A percentile compares a stretch with the other conserved stretches of the same genome.
Evolutionary conservation across 2,888 invertebrate genomes (phyloP).

Genomic region (Sabellastarte sp.): DNA sequence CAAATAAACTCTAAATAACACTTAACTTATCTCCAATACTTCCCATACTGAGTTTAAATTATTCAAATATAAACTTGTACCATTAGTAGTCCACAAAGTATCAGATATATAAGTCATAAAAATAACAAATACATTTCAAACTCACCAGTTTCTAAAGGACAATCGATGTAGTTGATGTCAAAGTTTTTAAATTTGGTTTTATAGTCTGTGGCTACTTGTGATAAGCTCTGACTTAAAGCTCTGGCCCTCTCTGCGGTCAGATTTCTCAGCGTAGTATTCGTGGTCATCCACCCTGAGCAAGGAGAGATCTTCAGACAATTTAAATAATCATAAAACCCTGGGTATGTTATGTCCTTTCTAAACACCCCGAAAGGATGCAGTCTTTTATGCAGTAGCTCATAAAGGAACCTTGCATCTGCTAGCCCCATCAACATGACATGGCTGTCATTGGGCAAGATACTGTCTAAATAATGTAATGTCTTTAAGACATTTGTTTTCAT

Average conservation of each 20-base stretch:
- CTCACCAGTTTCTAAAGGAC: conserved; percentile 35
- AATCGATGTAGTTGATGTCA: conserved; percentile 33
- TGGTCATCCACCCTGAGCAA: conserved; percentile 62
- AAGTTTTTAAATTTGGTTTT: conserved; percentile 27
- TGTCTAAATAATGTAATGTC: conserved; percentile 49
- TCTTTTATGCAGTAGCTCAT: conserved; percentile 56
- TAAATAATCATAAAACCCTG: conserved; percentile 61
- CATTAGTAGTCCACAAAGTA: no score
- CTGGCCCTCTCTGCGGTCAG: conserved; percentile 51
- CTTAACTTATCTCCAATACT: no score
- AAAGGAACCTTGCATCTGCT: conserved; percentile 61
- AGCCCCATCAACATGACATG: conserved; percentile 61
- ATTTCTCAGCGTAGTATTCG: conserved; percentile 58
- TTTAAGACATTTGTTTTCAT: conserved; percentile 45
- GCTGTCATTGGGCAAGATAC: conserved; percentile 58
- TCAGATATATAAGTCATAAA: not conserved
- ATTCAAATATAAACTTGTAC: no score
- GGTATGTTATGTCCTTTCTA: conserved; percentile 60
- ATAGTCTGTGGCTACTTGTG: conserved; percentile 33
- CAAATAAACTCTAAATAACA: no score
- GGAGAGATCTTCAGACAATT: conserved; percentile 59
- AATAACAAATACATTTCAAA: conserved; percentile 10
- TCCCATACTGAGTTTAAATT: no score
- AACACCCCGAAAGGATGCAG: conserved; percentile 61
- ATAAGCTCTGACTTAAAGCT: conserved; percentile 38